phyloP scores from a whole-genome alignment of 1,140 invertebrate species.

The Drosophila fuyamai region DNA sequence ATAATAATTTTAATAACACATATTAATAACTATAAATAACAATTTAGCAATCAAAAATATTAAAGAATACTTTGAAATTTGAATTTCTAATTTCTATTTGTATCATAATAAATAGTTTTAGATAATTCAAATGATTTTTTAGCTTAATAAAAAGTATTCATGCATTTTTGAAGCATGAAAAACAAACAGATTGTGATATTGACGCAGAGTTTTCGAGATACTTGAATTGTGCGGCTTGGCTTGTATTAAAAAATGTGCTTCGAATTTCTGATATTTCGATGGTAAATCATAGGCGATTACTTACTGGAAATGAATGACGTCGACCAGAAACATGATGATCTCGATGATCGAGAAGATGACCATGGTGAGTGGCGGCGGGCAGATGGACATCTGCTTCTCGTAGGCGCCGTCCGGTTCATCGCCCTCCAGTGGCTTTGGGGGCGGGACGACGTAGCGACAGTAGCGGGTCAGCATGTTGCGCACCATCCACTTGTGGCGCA shows the following conservation, averaged over 20 bases:
- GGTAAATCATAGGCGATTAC: background rate
- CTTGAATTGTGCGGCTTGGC: background rate
- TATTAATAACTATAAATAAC: too few relatives aligned
- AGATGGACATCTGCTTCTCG: slow-evolving; percentile 94
- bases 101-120: too few relatives aligned
- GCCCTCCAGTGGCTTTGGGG: slow-evolving; percentile 85
- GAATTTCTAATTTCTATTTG: too few relatives aligned
- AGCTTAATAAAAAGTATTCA: too few relatives aligned
- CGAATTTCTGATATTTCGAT: background rate
- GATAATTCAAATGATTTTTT: too few relatives aligned
- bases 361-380: slow-evolving; percentile 94
- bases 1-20: too few relatives aligned
- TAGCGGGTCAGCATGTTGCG: slow-evolving; percentile 87
- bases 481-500: slow-evolving; percentile 87
- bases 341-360: slow-evolving; percentile 90
- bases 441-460: slow-evolving; percentile 86
- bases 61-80: too few relatives aligned
- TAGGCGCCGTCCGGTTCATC: slow-evolving; percentile 90
- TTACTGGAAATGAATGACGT: slow-evolving; percentile 86
- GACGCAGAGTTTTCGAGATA: too few relatives aligned
- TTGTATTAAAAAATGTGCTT: background rate
- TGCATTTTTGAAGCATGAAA: too few relatives aligned
- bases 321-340: slow-evolving; percentile 89
- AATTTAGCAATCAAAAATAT: too few relatives aligned
- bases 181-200: too few relatives aligned